Percentiles rank a stretch among this genome's conserved stretches.
phyloP scores from a whole-genome alignment of 2,113 vertebrate genomes.

The Menura novaehollandiae region DNA sequence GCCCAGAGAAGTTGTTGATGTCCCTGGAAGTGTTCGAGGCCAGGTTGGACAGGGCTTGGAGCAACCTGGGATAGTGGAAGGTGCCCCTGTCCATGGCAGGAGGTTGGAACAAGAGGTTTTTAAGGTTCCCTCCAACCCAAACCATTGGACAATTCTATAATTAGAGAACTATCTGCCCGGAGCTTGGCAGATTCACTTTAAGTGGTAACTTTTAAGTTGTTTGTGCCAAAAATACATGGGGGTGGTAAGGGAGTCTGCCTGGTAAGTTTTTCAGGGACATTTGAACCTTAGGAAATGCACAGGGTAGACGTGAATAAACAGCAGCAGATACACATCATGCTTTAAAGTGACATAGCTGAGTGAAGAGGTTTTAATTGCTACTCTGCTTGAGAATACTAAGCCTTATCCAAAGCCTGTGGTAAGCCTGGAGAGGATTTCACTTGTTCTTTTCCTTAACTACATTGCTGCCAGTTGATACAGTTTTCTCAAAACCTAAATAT shows the following conservation, averaged over 20 bases:
- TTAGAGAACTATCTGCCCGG: not conserved
- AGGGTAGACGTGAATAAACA: not conserved
- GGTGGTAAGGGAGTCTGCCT: not conserved
- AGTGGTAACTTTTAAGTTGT: not conserved
- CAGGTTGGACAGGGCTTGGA: not conserved
- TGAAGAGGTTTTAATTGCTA: not conserved
- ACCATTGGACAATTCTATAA: not conserved
- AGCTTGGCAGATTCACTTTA: not conserved
- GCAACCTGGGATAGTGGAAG: not conserved
- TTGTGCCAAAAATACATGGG: not conserved
- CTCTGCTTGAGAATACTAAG: not conserved
- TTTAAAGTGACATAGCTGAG: not conserved
- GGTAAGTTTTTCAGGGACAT: not conserved
- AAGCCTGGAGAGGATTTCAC: not conserved
- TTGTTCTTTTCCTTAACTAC: not conserved
- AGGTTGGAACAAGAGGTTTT: not conserved
- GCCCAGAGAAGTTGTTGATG: not conserved
- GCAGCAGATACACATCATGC: not conserved
- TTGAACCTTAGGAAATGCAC: not conserved
- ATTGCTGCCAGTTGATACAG: not conserved
- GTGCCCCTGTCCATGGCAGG: not conserved
- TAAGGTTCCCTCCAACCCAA: not conserved
- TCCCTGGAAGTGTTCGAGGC: not conserved
- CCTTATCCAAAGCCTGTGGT: not conserved
- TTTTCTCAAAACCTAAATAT: slow-evolving; percentile 15